These are phyloP conservation scores for Cheilosia impressa DNA, from an alignment of 2,888 invertebrate species.

Conservation along the genomic window DNA sequence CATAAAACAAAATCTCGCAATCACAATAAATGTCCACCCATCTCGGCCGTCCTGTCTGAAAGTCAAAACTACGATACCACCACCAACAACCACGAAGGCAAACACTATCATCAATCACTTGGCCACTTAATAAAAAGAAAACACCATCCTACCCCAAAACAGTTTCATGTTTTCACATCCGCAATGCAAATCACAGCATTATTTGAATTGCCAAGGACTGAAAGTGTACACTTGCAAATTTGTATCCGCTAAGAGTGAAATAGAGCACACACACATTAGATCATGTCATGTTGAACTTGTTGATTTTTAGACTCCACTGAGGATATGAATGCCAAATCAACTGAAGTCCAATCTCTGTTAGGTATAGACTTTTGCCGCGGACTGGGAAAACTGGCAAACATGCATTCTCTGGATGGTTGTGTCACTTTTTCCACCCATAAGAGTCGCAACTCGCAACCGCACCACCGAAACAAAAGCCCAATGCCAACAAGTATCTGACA, in stretches of 20 bases:
- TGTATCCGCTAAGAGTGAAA: slow-evolving; percentile 50
- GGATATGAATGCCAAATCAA: slow-evolving; percentile 50
- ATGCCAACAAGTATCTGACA: slow-evolving; percentile 69
- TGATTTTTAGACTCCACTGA: slow-evolving; percentile 53
- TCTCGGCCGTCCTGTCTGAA: neutral
- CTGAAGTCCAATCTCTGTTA: neutral
- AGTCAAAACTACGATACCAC: neutral
- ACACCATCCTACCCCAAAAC: slow-evolving; percentile 21
- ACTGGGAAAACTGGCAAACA: slow-evolving; percentile 35
- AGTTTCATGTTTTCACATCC: slow-evolving; percentile 64
- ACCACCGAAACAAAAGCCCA: slow-evolving; percentile 43
- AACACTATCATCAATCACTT: slow-evolving; percentile 59
- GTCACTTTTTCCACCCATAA: slow-evolving; percentile 40
- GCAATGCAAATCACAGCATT: slow-evolving; percentile 72
- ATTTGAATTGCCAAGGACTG: slow-evolving; percentile 61
- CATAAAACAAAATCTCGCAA: neutral
- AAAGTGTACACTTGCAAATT: slow-evolving; percentile 38
- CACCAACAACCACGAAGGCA: neutral
- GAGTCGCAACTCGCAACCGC: slow-evolving; percentile 34
- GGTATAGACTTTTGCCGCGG: neutral
- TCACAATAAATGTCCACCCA: slow-evolving; percentile 3
- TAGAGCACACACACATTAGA: slow-evolving; percentile 39
- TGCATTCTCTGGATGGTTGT: slow-evolving; percentile 4
- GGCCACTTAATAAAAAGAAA: slow-evolving; percentile 64
- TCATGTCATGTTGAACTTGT: slow-evolving; percentile 63